phyloP scores from a whole-genome alignment of 2,797 vertebrate species.

The Amniataba percoides region DNA sequence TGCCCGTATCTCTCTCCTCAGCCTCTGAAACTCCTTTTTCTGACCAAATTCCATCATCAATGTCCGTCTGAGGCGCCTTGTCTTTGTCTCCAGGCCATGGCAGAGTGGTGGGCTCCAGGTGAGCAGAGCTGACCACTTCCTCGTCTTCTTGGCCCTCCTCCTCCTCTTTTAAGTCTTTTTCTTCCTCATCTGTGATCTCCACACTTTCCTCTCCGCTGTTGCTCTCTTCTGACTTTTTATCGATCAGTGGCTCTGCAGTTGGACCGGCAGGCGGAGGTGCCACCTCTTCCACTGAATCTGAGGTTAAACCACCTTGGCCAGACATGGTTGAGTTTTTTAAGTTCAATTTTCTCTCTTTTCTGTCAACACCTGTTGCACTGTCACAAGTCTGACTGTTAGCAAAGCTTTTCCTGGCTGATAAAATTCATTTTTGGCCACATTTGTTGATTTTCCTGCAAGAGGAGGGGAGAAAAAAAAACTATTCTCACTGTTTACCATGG shows the following conservation, averaged over 20 bases:
- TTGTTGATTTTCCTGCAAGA: conserved; percentile 27
- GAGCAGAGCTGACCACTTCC: conserved; percentile 45
- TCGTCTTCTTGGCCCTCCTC: conserved; percentile 3
- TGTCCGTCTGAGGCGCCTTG: conserved; percentile 28
- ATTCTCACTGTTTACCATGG: conserved; percentile 59
- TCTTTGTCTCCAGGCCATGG: conserved; percentile 69
- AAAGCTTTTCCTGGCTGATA: neutral
- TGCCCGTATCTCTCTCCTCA: conserved; percentile 51
- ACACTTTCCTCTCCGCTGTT: neutral
- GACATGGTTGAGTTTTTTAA: conserved; percentile 61
- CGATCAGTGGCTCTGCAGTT: conserved; percentile 35
- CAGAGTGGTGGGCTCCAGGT: conserved; percentile 74
- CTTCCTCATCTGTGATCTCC: conserved; percentile 14
- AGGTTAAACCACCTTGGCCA: conserved; percentile 11
- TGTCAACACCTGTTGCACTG: neutral
- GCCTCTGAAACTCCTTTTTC: conserved; percentile 35
- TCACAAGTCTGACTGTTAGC: conserved; percentile 16
- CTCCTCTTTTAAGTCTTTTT: neutral
- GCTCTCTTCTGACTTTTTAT: conserved; percentile 25
- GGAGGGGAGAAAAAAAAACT: conserved; percentile 16
- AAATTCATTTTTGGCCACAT: conserved; percentile 35
- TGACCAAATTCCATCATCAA: conserved; percentile 8
- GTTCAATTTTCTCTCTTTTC: neutral
- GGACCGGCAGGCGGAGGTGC: neutral
- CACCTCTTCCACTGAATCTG: conserved; percentile 25